Evolutionary conservation across 2,888 invertebrate genomes (phyloP), one percentile per base, ranked within the genome.

Genomic region (Scrobipalpa costella): DNA sequence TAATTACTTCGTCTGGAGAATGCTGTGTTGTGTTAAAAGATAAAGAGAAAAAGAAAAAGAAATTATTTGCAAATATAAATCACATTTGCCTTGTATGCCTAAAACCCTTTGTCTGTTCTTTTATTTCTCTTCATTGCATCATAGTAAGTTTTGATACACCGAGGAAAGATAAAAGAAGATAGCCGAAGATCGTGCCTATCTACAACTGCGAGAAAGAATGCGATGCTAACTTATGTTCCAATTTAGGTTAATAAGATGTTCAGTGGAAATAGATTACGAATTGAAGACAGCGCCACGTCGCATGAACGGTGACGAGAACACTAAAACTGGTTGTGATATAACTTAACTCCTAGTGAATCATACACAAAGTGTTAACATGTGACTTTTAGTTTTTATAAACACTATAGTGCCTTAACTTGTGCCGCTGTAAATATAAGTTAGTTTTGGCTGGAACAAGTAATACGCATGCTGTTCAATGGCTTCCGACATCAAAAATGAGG

Each of bases 391-490:
- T 74, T 73, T 61, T 52, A 67, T 76, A 69, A 73, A 65, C 71
- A 75, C 73, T 62, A 55, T 66, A 77, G 79, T 81, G 78, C 76
- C 77, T 79, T 78, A 73, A 64, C 69, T 64, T 70, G 73, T 71
- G 63, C 67, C 70, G 71, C 70, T 77, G 76, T 68, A 74, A 67
- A 75, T 66, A 68, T 69, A 74, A 68, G 64, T 71, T 75, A 74
- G 69, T 74, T 77, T 77, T 74, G 68, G 68, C 67, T 69, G 62
- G 61, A 69, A 49, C 63, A 69, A 69, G 64, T 73, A 65, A 74
- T 68, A 72, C 83, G 79, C 73, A 87, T 88, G 86, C 81, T 80
- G 82, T 77, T 80, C 82, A 83, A 90, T 90, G 90, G 90, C 90
- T 87, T 83, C 84, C 78, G 77, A 81, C 74, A 76, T 72, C 69